Conservation (phyloP, 1,140 invertebrate species). For the Chelonus insularis region DNA sequence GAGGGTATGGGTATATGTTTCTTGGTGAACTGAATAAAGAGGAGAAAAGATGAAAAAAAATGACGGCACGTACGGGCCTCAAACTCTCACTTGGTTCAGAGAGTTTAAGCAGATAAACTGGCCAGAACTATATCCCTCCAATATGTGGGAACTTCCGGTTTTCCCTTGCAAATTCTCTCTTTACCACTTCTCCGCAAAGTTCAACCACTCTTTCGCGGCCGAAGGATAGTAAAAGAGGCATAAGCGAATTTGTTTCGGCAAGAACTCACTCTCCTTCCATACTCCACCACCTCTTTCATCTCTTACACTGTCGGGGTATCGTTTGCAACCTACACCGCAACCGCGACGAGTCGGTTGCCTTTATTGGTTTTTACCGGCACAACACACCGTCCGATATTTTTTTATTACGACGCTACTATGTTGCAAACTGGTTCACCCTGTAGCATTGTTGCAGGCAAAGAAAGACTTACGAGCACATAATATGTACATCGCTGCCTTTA, state of each 20-base stretch:
- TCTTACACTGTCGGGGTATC: conserved; percentile 21
- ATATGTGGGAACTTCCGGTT: conserved; percentile 49
- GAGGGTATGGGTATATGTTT: background rate
- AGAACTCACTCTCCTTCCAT: conserved; percentile 43
- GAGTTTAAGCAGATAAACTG: conserved; percentile 35
- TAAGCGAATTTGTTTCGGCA: conserved; percentile 54
- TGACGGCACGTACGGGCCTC: background rate
- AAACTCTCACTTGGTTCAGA: too few relatives aligned
- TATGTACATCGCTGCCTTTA: background rate
- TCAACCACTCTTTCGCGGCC: conserved; percentile 40
- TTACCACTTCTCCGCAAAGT: conserved; percentile 52
- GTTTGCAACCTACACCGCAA: conserved; percentile 49
- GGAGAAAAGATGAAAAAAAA: background rate
- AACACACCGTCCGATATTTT: conserved; percentile 47
- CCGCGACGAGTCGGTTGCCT: conserved; percentile 51
- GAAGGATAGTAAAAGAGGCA: conserved; percentile 8
- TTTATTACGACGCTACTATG: conserved; percentile 31
- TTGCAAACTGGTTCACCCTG: background rate
- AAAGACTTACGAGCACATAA: conserved; percentile 25
- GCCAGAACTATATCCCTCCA: conserved; percentile 36
- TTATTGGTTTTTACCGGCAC: conserved; percentile 58
- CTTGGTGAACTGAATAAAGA: background rate
- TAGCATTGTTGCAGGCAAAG: conserved; percentile 19
- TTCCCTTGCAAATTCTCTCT: conserved; percentile 59
- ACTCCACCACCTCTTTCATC: background rate